Evolutionary conservation across 2,797 vertebrate genomes (phyloP).

Genomic region (Sciurus carolinensis): DNA sequence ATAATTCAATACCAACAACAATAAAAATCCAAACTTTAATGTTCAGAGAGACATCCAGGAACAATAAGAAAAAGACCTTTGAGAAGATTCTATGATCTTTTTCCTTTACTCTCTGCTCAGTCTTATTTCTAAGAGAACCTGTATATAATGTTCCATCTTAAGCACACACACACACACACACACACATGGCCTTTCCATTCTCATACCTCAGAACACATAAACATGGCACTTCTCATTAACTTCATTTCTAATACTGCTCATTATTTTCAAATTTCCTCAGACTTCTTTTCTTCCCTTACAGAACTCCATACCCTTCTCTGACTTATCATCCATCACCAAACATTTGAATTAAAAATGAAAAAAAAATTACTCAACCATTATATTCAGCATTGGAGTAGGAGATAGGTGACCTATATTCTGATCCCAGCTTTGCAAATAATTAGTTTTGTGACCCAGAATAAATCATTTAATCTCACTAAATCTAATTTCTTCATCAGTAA

Average conservation of each 20-base stretch:
- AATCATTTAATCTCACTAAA: conserved; percentile 55
- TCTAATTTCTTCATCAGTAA: conserved; percentile 69
- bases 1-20: neutral
- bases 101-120: neutral
- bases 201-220: neutral
- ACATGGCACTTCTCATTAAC: neutral
- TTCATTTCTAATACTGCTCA: conserved; percentile 26
- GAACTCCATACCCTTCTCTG: conserved; percentile 4
- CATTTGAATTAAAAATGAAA: conserved; percentile 45
- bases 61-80: neutral
- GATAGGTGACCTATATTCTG: conserved; percentile 32
- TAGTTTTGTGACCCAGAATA: conserved; percentile 62
- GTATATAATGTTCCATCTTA: neutral
- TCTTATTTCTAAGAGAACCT: neutral
- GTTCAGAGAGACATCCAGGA: neutral
- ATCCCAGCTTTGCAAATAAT: conserved; percentile 64
- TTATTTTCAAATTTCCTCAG: conserved; percentile 54
- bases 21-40: neutral
- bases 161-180: neutral
- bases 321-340: conserved; percentile 53
- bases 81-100: neutral
- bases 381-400: neutral
- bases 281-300: conserved; percentile 49
- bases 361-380: conserved; percentile 2
- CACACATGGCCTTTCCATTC: neutral